Evolutionary conservation across 2,113 vertebrate genomes (phyloP).

Genomic region (Bujurquina vittata): DNA sequence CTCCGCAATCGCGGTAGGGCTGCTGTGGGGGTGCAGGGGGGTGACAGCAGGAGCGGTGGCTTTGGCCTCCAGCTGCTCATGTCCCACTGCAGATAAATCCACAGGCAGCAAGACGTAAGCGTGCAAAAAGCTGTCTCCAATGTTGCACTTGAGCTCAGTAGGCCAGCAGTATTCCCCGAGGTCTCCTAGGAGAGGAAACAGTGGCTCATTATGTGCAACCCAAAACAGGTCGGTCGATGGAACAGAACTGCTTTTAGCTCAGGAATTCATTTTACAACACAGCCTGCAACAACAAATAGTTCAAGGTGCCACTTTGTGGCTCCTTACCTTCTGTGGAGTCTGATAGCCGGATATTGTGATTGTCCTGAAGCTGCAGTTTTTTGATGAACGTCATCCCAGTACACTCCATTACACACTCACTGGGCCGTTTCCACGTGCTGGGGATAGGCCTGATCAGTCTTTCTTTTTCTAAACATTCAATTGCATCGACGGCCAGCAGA

Average conservation of each 20-base stretch:
- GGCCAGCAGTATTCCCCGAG: conserved; percentile 78
- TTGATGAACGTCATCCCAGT: conserved; percentile 64
- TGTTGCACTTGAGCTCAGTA: conserved; percentile 51
- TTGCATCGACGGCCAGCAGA: conserved; percentile 34
- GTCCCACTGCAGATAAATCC: conserved; percentile 17
- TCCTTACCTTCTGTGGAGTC: conserved; percentile 74
- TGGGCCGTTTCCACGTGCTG: conserved; percentile 7
- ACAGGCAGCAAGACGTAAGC: conserved; percentile 75
- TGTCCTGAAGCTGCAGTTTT: conserved; percentile 62
- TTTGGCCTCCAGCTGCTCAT: conserved; percentile 43
- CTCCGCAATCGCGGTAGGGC: conserved; percentile 46
- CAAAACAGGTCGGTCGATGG: background rate
- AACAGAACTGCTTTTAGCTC: background rate
- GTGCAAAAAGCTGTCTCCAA: conserved; percentile 65
- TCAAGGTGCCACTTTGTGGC: background rate
- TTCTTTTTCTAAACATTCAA: conserved; percentile 63
- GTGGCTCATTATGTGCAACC: background rate
- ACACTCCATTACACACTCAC: conserved; percentile 75
- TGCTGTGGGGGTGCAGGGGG: conserved; percentile 33
- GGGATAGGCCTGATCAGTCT: conserved; percentile 29
- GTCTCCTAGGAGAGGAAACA: conserved; percentile 58
- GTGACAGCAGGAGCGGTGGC: conserved; percentile 6
- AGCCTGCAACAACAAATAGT: background rate
- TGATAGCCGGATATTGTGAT: conserved; percentile 65
- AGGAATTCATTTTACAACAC: conserved; percentile 1